Conservation (phyloP, 1,140 invertebrate genomes). For the Polypedilum vanderplanki region DNA sequence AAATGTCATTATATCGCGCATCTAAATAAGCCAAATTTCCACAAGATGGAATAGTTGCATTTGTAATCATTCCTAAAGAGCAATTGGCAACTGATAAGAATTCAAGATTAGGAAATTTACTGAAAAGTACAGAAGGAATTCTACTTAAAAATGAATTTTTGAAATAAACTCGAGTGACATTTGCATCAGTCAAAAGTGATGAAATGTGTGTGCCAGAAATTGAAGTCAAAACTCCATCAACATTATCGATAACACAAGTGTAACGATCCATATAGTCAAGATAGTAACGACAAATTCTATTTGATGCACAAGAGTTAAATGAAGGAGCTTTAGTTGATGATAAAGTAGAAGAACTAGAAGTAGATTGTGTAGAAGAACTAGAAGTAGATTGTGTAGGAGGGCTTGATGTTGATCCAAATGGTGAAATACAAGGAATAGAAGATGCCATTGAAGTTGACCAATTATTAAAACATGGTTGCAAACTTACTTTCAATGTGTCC, state of each 20-base stretch:
- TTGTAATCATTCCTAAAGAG: not conserved
- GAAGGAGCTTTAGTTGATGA: not conserved
- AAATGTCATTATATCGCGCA: not conserved
- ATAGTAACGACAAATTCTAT: not conserved
- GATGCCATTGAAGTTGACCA: not conserved
- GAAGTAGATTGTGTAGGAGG: not conserved
- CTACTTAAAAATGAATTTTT: not conserved
- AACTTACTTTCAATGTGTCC: not conserved
- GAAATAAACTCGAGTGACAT: not conserved
- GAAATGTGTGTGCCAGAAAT: not conserved
- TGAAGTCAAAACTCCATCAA: not conserved
- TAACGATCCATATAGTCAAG: not conserved
- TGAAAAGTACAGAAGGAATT: not conserved
- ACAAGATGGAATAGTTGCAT: not conserved
- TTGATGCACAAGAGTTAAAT: not conserved
- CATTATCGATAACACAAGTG: not conserved
- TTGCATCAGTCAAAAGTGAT: not conserved
- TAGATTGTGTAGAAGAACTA: not conserved
- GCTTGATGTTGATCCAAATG: not conserved
- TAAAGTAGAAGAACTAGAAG: not conserved
- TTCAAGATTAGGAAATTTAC: not conserved
- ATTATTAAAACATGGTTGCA: not conserved
- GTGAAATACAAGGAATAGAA: not conserved
- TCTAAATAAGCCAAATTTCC: not conserved
- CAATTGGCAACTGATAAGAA: not conserved